phyloP scores from a whole-genome alignment of 2,113 vertebrate genomes.

The Anolis sagrei region DNA sequence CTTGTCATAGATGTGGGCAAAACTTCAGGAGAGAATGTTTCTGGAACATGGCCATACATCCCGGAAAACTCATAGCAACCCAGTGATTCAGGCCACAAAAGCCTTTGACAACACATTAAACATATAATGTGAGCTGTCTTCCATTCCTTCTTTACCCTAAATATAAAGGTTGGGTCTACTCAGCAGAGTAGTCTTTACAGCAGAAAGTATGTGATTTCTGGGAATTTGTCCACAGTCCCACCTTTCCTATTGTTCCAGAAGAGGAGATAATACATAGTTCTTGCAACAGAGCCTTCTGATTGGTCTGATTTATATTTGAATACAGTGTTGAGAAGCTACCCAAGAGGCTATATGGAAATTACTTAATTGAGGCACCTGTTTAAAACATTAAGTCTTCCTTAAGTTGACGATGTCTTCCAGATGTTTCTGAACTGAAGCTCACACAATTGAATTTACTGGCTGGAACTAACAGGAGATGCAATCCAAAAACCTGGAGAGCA shows the following conservation, averaged over 20 bases:
- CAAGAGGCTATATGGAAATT: not conserved
- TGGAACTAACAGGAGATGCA: not conserved
- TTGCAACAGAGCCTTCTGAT: slow-evolving; percentile 4
- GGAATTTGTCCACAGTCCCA: no score
- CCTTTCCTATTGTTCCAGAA: not conserved
- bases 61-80: no score
- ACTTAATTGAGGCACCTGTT: not conserved
- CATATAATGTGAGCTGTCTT: not conserved
- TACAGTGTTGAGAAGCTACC: not conserved
- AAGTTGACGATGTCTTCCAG: not conserved
- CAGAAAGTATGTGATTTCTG: no score
- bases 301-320: not conserved
- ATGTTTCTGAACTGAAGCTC: not conserved
- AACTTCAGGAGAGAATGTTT: no score
- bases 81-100: no score
- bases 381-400: not conserved
- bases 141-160: not conserved
- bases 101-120: no score
- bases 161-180: not conserved
- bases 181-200: not conserved
- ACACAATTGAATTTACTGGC: not conserved
- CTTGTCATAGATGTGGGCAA: no score
- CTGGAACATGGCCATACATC: no score
- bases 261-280: not conserved
- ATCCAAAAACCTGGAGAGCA: not conserved